Evolutionary conservation across 2,888 invertebrate species (phyloP).

Genomic region (Hypomecis punctinalis): DNA sequence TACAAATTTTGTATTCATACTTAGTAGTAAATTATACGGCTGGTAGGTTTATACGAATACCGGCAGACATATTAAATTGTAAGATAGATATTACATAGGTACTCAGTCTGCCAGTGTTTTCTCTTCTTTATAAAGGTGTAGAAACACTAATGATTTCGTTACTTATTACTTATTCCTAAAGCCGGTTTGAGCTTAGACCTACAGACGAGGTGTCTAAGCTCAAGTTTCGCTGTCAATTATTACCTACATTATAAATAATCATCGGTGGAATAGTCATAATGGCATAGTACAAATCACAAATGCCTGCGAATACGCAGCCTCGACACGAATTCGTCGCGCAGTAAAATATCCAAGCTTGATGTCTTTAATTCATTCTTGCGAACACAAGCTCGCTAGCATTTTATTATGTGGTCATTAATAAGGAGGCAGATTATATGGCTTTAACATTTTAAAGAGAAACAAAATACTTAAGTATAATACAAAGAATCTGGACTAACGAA

Average conservation of each 20-base stretch:
- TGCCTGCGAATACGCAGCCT: constrained; percentile 71
- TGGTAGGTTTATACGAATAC: no score
- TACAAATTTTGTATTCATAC: no score
- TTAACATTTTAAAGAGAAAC: not conserved
- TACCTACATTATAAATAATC: constrained; percentile 41
- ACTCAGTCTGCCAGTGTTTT: constrained; percentile 9
- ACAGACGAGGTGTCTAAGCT: constrained; percentile 23
- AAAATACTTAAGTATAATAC: not conserved
- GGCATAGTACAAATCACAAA: constrained; percentile 66
- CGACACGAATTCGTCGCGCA: constrained; percentile 76
- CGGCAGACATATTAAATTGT: no score
- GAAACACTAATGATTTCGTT: constrained; percentile 18
- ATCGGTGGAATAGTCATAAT: constrained; percentile 47
- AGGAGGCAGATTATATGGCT: not conserved
- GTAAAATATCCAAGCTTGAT: constrained; percentile 71
- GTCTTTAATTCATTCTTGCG: constrained; percentile 53
- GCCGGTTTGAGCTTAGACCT: constrained; percentile 28
- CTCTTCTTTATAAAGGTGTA: constrained; percentile 23
- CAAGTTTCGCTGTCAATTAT: constrained; percentile 37
- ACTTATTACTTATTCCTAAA: constrained; percentile 19
- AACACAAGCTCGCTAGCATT: constrained; percentile 18
- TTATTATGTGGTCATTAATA: constrained; percentile 14
- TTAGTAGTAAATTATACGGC: no score
- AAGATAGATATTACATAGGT: no score
- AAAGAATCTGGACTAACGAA: no score